Evolutionary conservation across 2,113 vertebrate genomes (phyloP).

Genomic region (Gymnocephalus cernua): DNA sequence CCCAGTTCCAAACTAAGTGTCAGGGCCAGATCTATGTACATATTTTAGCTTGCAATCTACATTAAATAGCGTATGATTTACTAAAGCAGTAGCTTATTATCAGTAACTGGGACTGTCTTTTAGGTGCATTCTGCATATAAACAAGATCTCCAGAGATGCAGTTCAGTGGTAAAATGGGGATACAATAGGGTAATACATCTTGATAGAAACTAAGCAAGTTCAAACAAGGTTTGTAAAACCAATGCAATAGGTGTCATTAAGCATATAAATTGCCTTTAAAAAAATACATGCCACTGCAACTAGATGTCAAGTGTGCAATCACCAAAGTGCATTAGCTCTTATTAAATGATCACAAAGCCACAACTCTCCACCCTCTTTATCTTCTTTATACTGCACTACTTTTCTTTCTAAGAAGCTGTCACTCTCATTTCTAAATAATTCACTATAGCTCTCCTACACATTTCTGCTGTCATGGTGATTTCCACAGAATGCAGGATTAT

Average conservation of each 20-base stretch:
- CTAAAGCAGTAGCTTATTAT: constrained; percentile 61
- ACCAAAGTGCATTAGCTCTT: neutral
- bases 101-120: constrained; percentile 55
- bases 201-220: too few relatives aligned
- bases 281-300: neutral
- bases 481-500: constrained; percentile 15
- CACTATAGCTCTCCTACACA: constrained; percentile 24
- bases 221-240: neutral
- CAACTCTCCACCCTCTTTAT: neutral
- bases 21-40: constrained; percentile 67
- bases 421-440: constrained; percentile 46
- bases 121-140: constrained; percentile 45
- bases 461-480: constrained; percentile 36
- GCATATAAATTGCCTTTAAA: constrained; percentile 1
- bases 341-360: constrained; percentile 6
- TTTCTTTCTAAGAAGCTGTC: constrained; percentile 32
- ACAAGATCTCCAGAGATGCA: constrained; percentile 42
- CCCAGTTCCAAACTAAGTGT: constrained; percentile 36
- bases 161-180: constrained; percentile 26
- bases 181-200: constrained; percentile 19
- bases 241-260: constrained; percentile 12
- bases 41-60: constrained; percentile 65
- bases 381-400: neutral
- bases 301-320: neutral
- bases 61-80: constrained; percentile 69